Evolutionary conservation across 2,888 invertebrate genomes (phyloP), one percentile per base, ranked within the genome.

Genomic region (Mechanitis mazaeus): DNA sequence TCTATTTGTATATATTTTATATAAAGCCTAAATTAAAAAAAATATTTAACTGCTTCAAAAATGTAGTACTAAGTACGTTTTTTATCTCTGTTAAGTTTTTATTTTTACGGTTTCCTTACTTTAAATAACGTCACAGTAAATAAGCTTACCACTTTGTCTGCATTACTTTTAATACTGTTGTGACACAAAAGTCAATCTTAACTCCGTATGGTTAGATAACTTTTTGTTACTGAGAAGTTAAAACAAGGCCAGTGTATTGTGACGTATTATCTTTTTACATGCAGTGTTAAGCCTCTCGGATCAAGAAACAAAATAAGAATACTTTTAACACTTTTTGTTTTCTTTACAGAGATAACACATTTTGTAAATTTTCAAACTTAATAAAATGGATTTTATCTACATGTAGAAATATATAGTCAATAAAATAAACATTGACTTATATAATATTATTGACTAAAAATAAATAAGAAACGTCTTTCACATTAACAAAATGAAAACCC

Each of bases 251-350:
- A 55, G 62, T 58, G 55, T 59, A 58, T 62, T 33, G 58, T 58
- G 58, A 59, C 58, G 62, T 59, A 59, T 62, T 59, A 62, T 58
- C 59, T 59, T 56, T 56, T 62, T 62, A 55, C 53, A 62, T 54
- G 53, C 56, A 58, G 59, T 53, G 56, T 42, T 59, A 59, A 63
- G 56, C 59, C 56, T 45, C 56, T 56, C 46, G 59, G 56, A 38
- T 31, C 56, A 63, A 55, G 38, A 56, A 56, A 63, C 53, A 54
- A 56, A 56, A 50, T n/a, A 45, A 56, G 59, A 62, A 45, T 42
- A 59, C 56, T 59, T 55, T 47, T 59, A 35, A 56, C 53, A 56
- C 45, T 42, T 55, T n/a, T 42, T 55, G 54, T 53, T 55, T 62
- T 33, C 58, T 61, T 47, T 20, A 20, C 20, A 20, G 20, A 28